phyloP scores from a whole-genome alignment of 1,140 invertebrate genomes.

The Pogonomyrmex californicus region DNA sequence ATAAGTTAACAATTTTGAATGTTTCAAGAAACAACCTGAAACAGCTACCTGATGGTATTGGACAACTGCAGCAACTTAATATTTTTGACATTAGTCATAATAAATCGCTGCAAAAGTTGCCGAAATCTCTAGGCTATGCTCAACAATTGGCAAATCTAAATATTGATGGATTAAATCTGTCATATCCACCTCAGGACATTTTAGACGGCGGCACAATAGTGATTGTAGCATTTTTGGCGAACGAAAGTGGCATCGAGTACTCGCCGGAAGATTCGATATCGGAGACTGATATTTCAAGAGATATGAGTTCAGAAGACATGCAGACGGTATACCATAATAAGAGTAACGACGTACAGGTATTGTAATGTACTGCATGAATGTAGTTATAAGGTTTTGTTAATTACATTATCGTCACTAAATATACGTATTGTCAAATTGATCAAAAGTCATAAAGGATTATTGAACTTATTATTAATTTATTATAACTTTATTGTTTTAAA shows the following conservation, averaged over 20 bases:
- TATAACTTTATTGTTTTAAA: neutral
- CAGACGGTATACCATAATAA: constrained; percentile 76
- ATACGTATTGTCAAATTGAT: neutral
- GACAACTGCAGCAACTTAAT: constrained; percentile 88
- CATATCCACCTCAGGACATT: constrained; percentile 89
- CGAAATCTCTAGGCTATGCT: constrained; percentile 89
- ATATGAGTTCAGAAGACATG: constrained; percentile 68
- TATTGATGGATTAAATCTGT: constrained; percentile 89
- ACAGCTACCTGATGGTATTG: constrained; percentile 89
- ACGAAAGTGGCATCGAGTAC: constrained; percentile 83
- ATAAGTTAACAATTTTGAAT: constrained; percentile 90
- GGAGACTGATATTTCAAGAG: constrained; percentile 69
- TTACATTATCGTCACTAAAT: neutral
- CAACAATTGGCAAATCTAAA: constrained; percentile 88
- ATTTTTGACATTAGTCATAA: constrained; percentile 89
- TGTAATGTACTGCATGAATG: constrained; percentile 10
- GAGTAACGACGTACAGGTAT: constrained; percentile 83
- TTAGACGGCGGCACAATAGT: constrained; percentile 88
- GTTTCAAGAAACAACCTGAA: constrained; percentile 91
- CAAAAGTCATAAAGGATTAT: neutral
- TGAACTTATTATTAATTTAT: neutral
- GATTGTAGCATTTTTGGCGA: constrained; percentile 90
- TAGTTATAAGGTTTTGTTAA: neutral
- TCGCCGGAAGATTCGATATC: constrained; percentile 75
- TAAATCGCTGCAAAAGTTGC: constrained; percentile 88